Conservation (phyloP, 2,113 vertebrate species). For the Sakesphorus luctuosus region DNA sequence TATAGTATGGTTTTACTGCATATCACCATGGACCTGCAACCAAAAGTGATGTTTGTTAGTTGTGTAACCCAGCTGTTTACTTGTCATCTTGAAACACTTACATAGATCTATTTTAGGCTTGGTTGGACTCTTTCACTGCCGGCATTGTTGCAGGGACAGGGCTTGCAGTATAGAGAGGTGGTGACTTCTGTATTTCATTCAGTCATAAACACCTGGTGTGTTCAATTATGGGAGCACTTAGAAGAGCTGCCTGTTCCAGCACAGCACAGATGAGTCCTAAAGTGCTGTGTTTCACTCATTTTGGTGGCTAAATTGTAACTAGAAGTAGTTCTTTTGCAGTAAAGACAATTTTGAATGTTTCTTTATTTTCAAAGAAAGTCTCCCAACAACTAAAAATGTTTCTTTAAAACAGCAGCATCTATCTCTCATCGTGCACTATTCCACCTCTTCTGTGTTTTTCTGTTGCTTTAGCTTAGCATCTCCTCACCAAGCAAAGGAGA, state of each 20-base stretch:
- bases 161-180: neutral
- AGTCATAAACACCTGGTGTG: neutral
- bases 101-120: neutral
- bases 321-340: neutral
- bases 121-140: neutral
- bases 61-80: neutral
- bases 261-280: neutral
- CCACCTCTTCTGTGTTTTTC: neutral
- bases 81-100: neutral
- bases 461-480: neutral
- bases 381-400: neutral
- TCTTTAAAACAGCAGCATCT: neutral
- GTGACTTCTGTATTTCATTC: neutral
- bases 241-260: neutral
- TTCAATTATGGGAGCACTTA: neutral
- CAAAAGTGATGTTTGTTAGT: neutral
- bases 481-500: neutral
- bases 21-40: neutral
- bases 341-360: slow-evolving; percentile 1
- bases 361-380: neutral
- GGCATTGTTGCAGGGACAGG: neutral
- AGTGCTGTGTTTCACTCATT: neutral
- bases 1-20: neutral
- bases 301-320: neutral
- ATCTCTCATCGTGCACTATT: neutral